phyloP scores from a whole-genome alignment of 2,113 vertebrate species.

The Pelecanus crispus region DNA sequence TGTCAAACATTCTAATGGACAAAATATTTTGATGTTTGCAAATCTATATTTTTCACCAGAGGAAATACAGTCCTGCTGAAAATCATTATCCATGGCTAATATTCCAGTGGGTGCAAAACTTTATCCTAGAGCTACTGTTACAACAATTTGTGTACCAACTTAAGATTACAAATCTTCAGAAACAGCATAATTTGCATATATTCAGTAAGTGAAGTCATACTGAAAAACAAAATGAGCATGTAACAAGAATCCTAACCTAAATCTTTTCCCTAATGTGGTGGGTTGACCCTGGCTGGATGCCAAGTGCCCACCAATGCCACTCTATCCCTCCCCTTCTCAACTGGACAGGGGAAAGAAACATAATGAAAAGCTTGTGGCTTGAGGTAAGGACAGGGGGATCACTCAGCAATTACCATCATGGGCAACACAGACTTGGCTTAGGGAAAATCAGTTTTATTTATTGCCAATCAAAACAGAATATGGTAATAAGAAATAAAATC shows the following conservation, averaged over 20 bases:
- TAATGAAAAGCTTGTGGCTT: too few species aligned
- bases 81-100: background rate
- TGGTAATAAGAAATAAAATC: too few species aligned
- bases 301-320: too few species aligned
- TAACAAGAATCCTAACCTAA: background rate
- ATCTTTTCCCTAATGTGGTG: too few species aligned
- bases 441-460: too few species aligned
- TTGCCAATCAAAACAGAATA: too few species aligned
- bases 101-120: background rate
- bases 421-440: too few species aligned
- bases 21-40: background rate
- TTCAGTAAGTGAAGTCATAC: background rate
- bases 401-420: too few species aligned
- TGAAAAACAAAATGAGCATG: background rate
- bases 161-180: background rate
- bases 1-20: background rate
- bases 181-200: background rate
- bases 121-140: background rate
- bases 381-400: too few species aligned
- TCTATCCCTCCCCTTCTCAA: too few species aligned
- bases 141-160: background rate
- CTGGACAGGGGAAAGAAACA: too few species aligned
- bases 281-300: too few species aligned
- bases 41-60: background rate
- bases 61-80: background rate